A percentile compares a stretch with the other conserved stretches of the same genome.
These are phyloP conservation scores for Microchrysa polita DNA, from an alignment of 2,888 invertebrate species.

Conservation along the genomic window DNA sequence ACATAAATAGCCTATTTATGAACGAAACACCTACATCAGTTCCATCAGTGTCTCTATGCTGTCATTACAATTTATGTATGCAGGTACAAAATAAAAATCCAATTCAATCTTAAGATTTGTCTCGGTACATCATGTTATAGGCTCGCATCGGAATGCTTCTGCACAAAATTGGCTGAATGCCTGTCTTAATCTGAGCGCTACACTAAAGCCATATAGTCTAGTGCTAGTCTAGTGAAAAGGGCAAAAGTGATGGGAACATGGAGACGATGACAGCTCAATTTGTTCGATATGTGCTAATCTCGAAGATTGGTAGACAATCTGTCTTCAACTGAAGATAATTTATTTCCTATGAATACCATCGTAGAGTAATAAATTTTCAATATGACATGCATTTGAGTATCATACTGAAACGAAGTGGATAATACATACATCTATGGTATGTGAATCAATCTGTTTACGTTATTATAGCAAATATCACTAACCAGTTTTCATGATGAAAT, in stretches of 20 bases:
- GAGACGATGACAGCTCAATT: conserved; percentile 41
- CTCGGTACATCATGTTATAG: conserved; percentile 14
- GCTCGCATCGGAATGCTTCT: conserved; percentile 18
- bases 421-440: too few relatives aligned
- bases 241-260: conserved; percentile 43
- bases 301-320: conserved; percentile 2
- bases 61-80: not conserved
- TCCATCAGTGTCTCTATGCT: not conserved
- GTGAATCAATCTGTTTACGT: too few relatives aligned
- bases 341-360: not conserved
- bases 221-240: conserved; percentile 11
- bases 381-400: too few relatives aligned
- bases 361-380: conserved; percentile 27
- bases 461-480: too few relatives aligned
- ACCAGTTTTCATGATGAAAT: too few relatives aligned
- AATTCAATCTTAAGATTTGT: too few relatives aligned
- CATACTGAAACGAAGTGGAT: too few relatives aligned
- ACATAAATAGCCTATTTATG: not conserved
- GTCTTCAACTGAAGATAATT: conserved; percentile 5
- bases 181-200: not conserved
- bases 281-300: conserved; percentile 29
- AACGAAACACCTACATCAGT: not conserved
- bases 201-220: not conserved
- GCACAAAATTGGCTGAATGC: not conserved
- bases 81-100: too few relatives aligned